Conservation (phyloP, 2,113 vertebrate species). For the Tychaedon coryphoeus region DNA sequence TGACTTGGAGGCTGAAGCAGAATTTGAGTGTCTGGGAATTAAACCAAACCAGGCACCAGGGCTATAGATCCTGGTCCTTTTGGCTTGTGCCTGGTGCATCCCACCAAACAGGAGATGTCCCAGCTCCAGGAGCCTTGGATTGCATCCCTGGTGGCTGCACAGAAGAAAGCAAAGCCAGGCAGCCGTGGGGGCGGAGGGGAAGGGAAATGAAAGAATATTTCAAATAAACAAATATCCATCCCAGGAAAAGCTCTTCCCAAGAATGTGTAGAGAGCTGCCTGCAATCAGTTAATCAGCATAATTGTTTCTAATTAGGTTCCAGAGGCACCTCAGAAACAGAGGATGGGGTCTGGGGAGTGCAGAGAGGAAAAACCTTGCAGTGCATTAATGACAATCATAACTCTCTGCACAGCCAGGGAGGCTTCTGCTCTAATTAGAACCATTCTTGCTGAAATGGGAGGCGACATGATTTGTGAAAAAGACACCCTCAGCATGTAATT, state of each 20-base stretch:
- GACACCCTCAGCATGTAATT: constrained; percentile 61
- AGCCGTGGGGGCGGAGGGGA: background rate
- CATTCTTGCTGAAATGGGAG: constrained; percentile 66
- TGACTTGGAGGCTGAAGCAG: background rate
- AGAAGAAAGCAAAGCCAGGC: background rate
- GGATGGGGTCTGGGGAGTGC: background rate
- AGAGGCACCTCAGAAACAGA: constrained; percentile 44
- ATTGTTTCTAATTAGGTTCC: constrained; percentile 75
- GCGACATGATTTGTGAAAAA: constrained; percentile 65
- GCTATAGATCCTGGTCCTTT: background rate
- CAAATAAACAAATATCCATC: constrained; percentile 44
- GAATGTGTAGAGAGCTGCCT: constrained; percentile 65
- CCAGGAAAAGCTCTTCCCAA: constrained; percentile 67
- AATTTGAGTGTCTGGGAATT: background rate
- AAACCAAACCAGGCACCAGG: background rate
- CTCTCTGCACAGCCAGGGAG: constrained; percentile 35
- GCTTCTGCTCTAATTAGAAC: constrained; percentile 71
- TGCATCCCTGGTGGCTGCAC: background rate
- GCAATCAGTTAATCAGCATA: constrained; percentile 74
- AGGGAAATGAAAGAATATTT: constrained; percentile 58
- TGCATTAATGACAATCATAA: constrained; percentile 67
- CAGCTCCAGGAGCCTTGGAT: background rate
- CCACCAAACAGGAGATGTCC: background rate
- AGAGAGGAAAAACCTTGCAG: constrained; percentile 31
- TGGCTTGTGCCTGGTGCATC: background rate